phyloP scores from a whole-genome alignment of 2,888 invertebrate species.

The Hemicrepidius hirtus region DNA sequence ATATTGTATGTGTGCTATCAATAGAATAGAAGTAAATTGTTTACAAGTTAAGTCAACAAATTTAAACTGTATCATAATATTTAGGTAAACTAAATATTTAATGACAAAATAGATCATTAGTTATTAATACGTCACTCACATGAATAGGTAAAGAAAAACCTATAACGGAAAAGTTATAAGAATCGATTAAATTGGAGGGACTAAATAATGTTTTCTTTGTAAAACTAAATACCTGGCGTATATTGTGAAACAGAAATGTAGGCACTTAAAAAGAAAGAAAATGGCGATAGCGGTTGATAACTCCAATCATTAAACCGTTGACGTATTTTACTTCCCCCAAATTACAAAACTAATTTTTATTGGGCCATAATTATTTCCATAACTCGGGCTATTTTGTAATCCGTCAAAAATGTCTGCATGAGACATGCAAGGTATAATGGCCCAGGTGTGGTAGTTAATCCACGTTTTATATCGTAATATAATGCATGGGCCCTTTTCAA shows the following conservation, averaged over 20 bases:
- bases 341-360: constrained; percentile 23
- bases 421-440: constrained; percentile 22
- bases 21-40: too few species aligned
- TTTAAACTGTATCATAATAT: too few species aligned
- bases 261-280: constrained; percentile 24
- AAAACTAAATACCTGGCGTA: background rate
- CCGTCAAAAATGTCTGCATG: constrained; percentile 34
- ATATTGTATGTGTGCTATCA: too few species aligned
- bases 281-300: constrained; percentile 1
- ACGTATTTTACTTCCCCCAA: constrained; percentile 23
- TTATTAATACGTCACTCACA: too few species aligned
- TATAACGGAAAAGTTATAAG: background rate
- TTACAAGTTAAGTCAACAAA: too few species aligned
- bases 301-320: constrained; percentile 12
- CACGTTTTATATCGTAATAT: constrained; percentile 36
- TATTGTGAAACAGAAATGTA: background rate
- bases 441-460: constrained; percentile 35
- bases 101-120: too few species aligned
- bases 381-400: constrained; percentile 14
- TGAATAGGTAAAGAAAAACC: too few species aligned
- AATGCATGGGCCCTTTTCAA: constrained; percentile 32
- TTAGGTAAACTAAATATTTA: too few species aligned
- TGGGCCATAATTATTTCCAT: constrained; percentile 22
- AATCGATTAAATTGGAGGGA: background rate
- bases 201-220: constrained; percentile 16